phyloP scores from a whole-genome alignment of 2,797 vertebrate species.

The Carcharodon carcharias region DNA sequence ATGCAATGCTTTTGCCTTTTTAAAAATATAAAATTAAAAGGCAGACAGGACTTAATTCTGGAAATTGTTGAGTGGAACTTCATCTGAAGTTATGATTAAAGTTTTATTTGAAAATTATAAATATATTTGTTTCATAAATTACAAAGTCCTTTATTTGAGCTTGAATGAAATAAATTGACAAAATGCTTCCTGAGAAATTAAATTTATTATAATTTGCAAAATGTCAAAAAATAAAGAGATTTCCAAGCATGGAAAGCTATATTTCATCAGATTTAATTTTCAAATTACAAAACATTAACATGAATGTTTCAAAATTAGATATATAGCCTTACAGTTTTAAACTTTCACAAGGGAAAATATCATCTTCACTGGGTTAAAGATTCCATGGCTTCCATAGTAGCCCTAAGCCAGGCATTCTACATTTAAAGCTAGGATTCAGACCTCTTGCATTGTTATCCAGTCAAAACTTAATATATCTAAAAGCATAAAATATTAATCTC shows the following conservation, averaged over 20 bases:
- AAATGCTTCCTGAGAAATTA: not conserved
- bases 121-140: not conserved
- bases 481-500: not conserved
- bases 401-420: not conserved
- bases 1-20: not conserved
- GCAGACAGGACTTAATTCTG: not conserved
- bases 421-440: not conserved
- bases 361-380: not conserved
- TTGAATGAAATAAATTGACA: not conserved
- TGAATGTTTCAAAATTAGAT: not conserved
- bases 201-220: conserved; percentile 20
- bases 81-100: not conserved
- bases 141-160: not conserved
- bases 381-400: not conserved
- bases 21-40: not conserved
- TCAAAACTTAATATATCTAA: not conserved
- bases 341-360: not conserved
- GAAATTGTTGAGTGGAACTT: not conserved
- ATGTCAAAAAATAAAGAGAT: conserved; percentile 13
- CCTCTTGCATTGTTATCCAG: not conserved
- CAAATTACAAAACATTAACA: not conserved
- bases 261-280: conserved; percentile 11
- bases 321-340: not conserved
- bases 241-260: not conserved
- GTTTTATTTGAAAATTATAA: not conserved